A percentile compares a stretch with the other conserved stretches of the same genome.
Evolutionary conservation across 2,113 vertebrate genomes (phyloP).

Genomic region (Dipodomys spectabilis): DNA sequence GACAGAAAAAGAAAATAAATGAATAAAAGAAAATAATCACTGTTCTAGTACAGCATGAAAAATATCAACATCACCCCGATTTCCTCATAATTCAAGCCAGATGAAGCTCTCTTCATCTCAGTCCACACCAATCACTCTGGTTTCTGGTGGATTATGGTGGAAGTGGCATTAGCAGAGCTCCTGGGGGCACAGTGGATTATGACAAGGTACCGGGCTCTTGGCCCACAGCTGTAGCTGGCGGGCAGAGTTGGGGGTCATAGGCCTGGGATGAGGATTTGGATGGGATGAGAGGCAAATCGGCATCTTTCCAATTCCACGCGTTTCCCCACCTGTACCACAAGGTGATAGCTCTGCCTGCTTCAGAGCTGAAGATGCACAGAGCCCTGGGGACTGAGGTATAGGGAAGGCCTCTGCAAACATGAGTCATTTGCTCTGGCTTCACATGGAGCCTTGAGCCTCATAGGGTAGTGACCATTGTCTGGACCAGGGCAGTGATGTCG

Average conservation of each 20-base stretch:
- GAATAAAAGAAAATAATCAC: conserved; percentile 79
- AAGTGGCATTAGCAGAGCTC: background rate
- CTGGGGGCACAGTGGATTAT: too few species aligned
- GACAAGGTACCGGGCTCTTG: background rate
- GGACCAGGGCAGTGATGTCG: fast-evolving
- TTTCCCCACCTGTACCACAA: background rate
- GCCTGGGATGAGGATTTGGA: background rate
- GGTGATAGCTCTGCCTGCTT: fast-evolving
- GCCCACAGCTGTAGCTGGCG: fast-evolving
- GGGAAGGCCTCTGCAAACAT: fast-evolving
- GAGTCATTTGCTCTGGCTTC: background rate
- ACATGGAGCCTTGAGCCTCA: background rate
- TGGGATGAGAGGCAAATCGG: background rate
- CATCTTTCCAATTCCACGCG: background rate
- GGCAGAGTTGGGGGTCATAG: fast-evolving
- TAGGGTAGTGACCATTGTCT: background rate
- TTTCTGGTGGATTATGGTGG: background rate
- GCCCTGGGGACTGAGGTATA: fast-evolving
- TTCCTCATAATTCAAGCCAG: conserved; percentile 82
- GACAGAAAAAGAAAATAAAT: conserved; percentile 81
- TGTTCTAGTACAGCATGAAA: conserved; percentile 67
- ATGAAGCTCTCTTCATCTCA: conserved; percentile 42
- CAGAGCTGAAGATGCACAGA: background rate
- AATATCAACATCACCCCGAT: conserved; percentile 1
- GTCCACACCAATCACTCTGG: background rate